phyloP scores from a whole-genome alignment of 2,113 vertebrate genomes.

The Rhizomys pruinosus region DNA sequence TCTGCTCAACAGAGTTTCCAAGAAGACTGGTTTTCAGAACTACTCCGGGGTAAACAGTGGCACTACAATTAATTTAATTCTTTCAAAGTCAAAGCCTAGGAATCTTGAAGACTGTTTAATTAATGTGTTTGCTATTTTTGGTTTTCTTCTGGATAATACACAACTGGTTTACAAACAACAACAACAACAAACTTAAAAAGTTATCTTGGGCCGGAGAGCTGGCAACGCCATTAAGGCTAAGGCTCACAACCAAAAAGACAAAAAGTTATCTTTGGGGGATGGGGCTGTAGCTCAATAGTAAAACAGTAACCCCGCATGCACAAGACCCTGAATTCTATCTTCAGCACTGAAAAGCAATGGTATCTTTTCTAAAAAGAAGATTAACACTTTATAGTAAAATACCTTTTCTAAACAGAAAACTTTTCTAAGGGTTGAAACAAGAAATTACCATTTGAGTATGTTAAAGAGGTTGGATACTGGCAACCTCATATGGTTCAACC shows the following conservation, averaged over 20 bases:
- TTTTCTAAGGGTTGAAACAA: slow-evolving; percentile 27
- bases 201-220: no score
- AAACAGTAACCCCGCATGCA: not conserved
- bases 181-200: no score
- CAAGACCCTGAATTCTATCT: not conserved
- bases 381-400: slow-evolving; percentile 31
- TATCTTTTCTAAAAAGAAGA: slow-evolving; percentile 1
- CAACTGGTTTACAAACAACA: not conserved
- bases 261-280: not conserved
- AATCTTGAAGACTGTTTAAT: slow-evolving; percentile 33
- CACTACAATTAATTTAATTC: slow-evolving; percentile 22
- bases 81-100: not conserved
- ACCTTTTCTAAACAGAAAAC: slow-evolving; percentile 25
- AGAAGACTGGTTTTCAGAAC: not conserved
- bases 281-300: no score
- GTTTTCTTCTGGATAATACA: slow-evolving; percentile 50
- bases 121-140: slow-evolving; percentile 28
- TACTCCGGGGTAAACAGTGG: not conserved
- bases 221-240: no score
- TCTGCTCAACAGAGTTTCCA: not conserved
- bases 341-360: not conserved
- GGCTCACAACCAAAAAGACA: no score
- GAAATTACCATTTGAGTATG: slow-evolving; percentile 21
- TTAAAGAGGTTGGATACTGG: not conserved
- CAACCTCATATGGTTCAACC: slow-evolving; percentile 8